Conservation (phyloP, 92 coral and sea anemone species). For the Metridium senile region DNA sequence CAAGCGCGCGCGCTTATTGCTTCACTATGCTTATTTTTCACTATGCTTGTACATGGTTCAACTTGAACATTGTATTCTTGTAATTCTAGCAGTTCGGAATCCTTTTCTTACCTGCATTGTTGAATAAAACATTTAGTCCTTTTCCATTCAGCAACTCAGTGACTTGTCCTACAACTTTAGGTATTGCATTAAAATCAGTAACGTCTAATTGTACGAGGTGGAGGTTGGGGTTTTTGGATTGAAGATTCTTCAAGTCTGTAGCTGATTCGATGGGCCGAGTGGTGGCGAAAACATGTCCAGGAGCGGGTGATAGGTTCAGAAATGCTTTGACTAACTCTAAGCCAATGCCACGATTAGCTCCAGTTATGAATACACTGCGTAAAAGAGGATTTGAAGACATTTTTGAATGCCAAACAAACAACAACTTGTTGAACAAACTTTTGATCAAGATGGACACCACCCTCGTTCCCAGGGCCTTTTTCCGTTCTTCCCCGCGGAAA, state of each 20-base stretch:
- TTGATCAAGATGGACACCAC: too few relatives aligned
- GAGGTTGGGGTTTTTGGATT: conserved; percentile 43
- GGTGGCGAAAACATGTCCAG: conserved; percentile 73
- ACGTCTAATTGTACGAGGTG: conserved; percentile 67
- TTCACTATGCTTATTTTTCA: too few relatives aligned
- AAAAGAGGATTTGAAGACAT: conserved; percentile 14
- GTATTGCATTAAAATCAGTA: conserved; percentile 40
- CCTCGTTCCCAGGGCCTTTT: too few relatives aligned
- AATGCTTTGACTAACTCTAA: conserved; percentile 72
- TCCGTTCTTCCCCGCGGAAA: too few relatives aligned
- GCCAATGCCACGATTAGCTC: conserved; percentile 87
- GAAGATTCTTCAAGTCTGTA: conserved; percentile 55
- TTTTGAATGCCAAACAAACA: background rate
- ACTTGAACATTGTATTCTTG: too few relatives aligned
- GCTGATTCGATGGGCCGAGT: conserved; percentile 59
- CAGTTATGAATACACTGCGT: conserved; percentile 71
- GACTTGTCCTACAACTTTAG: conserved; percentile 53
- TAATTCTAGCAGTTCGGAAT: too few relatives aligned
- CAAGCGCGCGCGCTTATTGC: too few relatives aligned
- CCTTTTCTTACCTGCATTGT: conserved; percentile 61
- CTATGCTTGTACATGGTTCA: too few relatives aligned
- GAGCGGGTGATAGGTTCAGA: conserved; percentile 56
- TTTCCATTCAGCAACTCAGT: conserved; percentile 38
- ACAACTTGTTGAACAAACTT: too few relatives aligned
- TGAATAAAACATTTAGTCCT: conserved; percentile 71